Evolutionary conservation across 2,888 invertebrate species (phyloP).

Genomic region (Drosophila histrio): DNA sequence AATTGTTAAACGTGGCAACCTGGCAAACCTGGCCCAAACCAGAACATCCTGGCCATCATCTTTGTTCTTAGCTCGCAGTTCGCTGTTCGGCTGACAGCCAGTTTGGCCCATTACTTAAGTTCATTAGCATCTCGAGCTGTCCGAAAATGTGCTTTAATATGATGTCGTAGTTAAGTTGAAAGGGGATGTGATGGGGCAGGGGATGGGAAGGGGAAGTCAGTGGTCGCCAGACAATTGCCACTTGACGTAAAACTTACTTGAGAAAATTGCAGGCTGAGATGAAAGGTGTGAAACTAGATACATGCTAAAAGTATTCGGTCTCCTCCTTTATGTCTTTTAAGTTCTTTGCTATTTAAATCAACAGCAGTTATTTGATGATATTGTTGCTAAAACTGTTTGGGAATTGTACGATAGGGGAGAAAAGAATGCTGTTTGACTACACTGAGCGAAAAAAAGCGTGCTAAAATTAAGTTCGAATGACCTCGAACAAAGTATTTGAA

Average conservation of each 20-base stretch:
- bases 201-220: background rate
- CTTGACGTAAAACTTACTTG: constrained; percentile 37
- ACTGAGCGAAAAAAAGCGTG: too few species aligned
- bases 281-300: constrained; percentile 8
- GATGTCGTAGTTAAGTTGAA: too few species aligned
- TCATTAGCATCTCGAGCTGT: constrained; percentile 71
- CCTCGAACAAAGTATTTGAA: too few species aligned
- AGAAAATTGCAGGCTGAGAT: constrained; percentile 14
- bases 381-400: background rate
- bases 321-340: background rate
- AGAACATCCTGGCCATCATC: background rate
- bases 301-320: background rate
- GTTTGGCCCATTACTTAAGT: constrained; percentile 65
- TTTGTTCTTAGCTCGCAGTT: background rate
- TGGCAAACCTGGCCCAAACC: constrained; percentile 16
- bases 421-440: too few species aligned
- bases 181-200: background rate
- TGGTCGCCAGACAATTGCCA: constrained; percentile 12
- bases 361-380: background rate
- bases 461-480: too few species aligned
- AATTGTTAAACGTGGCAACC: constrained; percentile 74
- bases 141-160: constrained; percentile 50
- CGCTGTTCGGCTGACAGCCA: background rate
- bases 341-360: background rate
- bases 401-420: too few species aligned